Base-by-base conservation (phyloP, 2,113 vertebrate genomes). In the Oreochromis aureus region DNA sequence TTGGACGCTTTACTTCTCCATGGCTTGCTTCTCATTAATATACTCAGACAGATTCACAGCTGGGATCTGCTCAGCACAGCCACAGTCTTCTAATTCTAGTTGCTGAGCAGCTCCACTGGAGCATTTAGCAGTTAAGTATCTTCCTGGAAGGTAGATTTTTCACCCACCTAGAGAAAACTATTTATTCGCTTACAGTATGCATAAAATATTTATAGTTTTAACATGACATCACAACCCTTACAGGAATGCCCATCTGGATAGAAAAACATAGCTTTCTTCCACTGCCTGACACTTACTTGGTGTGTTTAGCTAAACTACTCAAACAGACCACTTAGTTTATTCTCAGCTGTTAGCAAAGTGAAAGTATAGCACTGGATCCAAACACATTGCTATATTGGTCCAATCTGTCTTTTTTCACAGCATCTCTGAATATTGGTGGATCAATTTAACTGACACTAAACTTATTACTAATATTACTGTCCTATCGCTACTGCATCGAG, bases 101-200 rank as follows among this genome's bases (percentile, higher is more conserved):
- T 87, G 61, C 83, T 46, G 93, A 93, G 89, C 90, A 91, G 92
- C 93, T 94, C 84, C 92, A 92, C 82, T 92, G 90, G 89, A 94
- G 93, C 92, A 89, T 92, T 94, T 91, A 93, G 89, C 89, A 88
- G 89, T 39, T 59, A 84, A 94, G 89, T 92, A 91, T 92, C 83
- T 92, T 86, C 87, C 85, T 86, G 12, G 66, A 86, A 91, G 91
- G 86, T 71, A 83, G 86, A 88, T 86, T 92, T 89, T 79, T 7
- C 24, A 66, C 48, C 15, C 58, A 80, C 80, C 87, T 91, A 69
- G 19, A 71, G 86, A 73, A 76, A 89, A 80, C 61, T 32, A 82
- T 82, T 87, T 87, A 83, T 89, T 89, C 81, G 80, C 71, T 92
- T 85, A 66, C 73, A 84, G 56, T 55, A 48, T 9, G 73, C 81